phyloP scores from a whole-genome alignment of 2,113 vertebrate genomes.

The Ciconia maguari region DNA sequence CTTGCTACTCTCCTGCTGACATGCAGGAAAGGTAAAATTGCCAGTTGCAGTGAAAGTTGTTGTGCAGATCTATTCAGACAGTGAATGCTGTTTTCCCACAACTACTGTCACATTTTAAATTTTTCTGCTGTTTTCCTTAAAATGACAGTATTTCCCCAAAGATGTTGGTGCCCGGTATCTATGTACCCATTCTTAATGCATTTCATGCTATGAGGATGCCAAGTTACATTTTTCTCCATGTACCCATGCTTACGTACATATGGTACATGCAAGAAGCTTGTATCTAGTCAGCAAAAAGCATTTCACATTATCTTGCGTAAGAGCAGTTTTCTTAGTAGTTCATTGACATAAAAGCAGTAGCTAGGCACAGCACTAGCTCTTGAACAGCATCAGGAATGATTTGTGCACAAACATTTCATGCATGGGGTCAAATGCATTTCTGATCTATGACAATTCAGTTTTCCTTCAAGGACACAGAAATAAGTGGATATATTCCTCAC shows the following conservation, averaged over 20 bases:
- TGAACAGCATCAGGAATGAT: background rate
- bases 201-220: background rate
- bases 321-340: background rate
- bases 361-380: background rate
- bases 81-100: background rate
- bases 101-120: background rate
- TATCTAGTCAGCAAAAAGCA: background rate
- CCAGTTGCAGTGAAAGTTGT: background rate
- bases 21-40: background rate
- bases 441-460: background rate
- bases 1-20: background rate
- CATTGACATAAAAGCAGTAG: background rate
- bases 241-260: background rate
- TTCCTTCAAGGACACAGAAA: background rate
- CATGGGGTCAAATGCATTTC: background rate
- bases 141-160: background rate
- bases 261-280: accelerated
- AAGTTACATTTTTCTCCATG: background rate
- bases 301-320: background rate
- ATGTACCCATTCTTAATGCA: background rate
- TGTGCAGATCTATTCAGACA: background rate
- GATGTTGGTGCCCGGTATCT: background rate
- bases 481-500: background rate
- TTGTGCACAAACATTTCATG: background rate
- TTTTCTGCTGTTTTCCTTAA: background rate